Conservation (phyloP, 92 coral and sea anemone genomes). For the Porites evermanni region DNA sequence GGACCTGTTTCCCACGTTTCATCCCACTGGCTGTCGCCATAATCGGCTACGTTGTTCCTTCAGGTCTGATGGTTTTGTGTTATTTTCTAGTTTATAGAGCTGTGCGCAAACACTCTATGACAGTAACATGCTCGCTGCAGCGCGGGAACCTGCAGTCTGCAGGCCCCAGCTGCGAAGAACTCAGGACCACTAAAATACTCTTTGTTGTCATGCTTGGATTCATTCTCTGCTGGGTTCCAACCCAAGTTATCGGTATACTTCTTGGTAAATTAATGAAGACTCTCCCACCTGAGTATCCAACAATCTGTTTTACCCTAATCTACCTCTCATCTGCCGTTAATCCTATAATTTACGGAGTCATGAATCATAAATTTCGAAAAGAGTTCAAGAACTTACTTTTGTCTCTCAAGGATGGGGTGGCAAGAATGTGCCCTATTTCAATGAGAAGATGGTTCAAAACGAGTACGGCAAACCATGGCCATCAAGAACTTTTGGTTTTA, state of each 20-base stretch:
- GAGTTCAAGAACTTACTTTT: not conserved
- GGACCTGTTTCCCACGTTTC: slow-evolving; percentile 8
- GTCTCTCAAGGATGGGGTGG: not conserved
- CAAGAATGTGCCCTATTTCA: not conserved
- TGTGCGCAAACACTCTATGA: slow-evolving; percentile 9
- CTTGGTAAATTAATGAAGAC: slow-evolving; percentile 11
- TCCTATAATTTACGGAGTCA: slow-evolving; percentile 19
- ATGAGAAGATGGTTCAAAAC: not conserved
- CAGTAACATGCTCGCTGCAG: slow-evolving; percentile 1
- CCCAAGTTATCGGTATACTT: not conserved
- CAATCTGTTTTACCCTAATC: slow-evolving; percentile 8
- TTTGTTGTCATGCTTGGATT: slow-evolving; percentile 22
- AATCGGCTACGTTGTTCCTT: slow-evolving; percentile 1
- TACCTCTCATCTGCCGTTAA: slow-evolving; percentile 16
- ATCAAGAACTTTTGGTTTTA: slow-evolving; percentile 7
- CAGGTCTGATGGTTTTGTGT: slow-evolving; percentile 7
- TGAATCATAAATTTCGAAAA: slow-evolving; percentile 7
- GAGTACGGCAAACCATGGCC: not conserved
- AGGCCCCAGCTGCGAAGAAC: slow-evolving; percentile 17
- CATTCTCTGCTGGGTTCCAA: slow-evolving; percentile 23
- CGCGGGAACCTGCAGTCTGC: not conserved
- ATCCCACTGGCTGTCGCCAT: slow-evolving; percentile 8
- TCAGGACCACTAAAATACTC: slow-evolving; percentile 3
- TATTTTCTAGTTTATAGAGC: not conserved
- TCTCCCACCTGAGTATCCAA: not conserved